These are phyloP conservation scores for Caracal caracal DNA, from an alignment of 2,113 vertebrate genomes.

Conservation along the genomic window DNA sequence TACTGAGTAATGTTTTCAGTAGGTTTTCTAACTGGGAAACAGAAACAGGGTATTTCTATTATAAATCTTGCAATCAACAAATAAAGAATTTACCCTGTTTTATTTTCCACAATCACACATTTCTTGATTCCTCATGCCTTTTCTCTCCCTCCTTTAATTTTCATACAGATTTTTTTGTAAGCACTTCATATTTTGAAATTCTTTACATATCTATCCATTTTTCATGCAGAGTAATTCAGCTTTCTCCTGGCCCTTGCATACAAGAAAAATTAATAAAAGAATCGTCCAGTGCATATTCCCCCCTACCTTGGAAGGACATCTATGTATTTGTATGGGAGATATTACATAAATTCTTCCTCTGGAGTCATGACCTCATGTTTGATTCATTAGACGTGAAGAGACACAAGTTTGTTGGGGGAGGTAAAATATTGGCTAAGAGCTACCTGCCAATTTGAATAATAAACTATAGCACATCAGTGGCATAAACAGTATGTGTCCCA, in stretches of 20 bases:
- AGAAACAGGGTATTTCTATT: background rate
- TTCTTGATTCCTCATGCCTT: background rate
- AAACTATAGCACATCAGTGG: background rate
- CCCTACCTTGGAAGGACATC: background rate
- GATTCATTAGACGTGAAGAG: background rate
- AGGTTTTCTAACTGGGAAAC: background rate
- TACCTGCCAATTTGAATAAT: background rate
- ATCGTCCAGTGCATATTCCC: background rate
- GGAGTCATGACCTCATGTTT: background rate
- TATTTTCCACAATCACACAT: background rate
- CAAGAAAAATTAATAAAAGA: background rate
- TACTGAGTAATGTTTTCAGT: background rate
- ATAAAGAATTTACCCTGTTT: background rate
- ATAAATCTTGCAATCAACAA: background rate
- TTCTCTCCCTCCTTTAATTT: background rate
- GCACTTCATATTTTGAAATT: background rate
- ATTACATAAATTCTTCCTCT: background rate
- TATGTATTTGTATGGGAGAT: background rate
- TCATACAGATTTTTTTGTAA: background rate
- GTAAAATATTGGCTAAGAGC: background rate
- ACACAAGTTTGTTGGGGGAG: background rate
- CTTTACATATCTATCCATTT: background rate
- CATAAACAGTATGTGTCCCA: background rate
- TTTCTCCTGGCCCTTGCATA: background rate
- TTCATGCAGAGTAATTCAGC: background rate